phyloP scores from a whole-genome alignment of 1,140 invertebrate species.

The Drosophila ironensis region DNA sequence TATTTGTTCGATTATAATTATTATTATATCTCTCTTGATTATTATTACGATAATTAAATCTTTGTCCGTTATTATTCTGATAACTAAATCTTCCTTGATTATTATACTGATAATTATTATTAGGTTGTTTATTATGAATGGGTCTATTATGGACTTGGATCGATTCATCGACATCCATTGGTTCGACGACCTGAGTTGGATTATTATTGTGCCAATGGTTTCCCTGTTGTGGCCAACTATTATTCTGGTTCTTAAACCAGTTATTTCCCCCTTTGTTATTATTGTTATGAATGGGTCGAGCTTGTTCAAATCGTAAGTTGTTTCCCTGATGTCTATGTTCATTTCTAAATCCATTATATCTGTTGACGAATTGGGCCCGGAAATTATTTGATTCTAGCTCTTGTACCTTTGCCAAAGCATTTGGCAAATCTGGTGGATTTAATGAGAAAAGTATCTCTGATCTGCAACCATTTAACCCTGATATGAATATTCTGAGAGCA shows the following conservation, averaged over 20 bases:
- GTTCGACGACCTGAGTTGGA: not conserved
- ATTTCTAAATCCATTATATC: no score
- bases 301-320: not conserved
- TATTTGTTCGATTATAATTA: not conserved
- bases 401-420: not conserved
- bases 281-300: not conserved
- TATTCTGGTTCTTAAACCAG: not conserved
- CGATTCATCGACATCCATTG: not conserved
- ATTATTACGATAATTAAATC: not conserved
- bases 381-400: not conserved
- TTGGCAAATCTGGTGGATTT: not conserved
- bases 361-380: no score
- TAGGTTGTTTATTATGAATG: not conserved
- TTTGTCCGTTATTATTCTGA: not conserved
- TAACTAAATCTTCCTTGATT: not conserved
- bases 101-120: no score
- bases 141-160: not conserved
- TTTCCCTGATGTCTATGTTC: no score
- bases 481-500: conserved; percentile 1
- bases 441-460: not conserved
- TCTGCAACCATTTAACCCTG: not conserved
- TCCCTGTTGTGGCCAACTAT: conserved; percentile 5
- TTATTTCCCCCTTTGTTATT: not conserved
- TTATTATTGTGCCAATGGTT: not conserved
- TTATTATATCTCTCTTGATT: not conserved